Evolutionary conservation across 2,797 vertebrate genomes (phyloP).

Genomic region (Calcarius lapponicus): DNA sequence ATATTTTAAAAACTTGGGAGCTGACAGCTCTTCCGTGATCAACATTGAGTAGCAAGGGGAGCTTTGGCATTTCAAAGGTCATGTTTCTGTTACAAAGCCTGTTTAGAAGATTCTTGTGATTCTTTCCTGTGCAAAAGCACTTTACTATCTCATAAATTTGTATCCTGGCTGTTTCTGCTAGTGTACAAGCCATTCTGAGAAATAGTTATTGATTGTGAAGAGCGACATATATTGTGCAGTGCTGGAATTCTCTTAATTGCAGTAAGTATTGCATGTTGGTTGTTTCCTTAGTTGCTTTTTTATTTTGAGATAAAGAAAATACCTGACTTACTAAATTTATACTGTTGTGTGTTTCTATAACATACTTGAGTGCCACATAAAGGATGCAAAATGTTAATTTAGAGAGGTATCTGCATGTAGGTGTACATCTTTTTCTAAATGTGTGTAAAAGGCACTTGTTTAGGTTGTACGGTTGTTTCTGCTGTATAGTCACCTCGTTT

Average conservation of each 20-base stretch:
- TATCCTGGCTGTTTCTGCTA: neutral
- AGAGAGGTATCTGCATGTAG: neutral
- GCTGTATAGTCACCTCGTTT: neutral
- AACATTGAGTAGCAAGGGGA: neutral
- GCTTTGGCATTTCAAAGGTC: conserved; percentile 34
- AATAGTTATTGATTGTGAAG: conserved; percentile 9
- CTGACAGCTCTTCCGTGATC: neutral
- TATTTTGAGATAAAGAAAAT: neutral
- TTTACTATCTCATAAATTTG: conserved; percentile 6
- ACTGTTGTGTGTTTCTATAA: neutral
- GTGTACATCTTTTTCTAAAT: neutral
- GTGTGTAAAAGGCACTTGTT: neutral
- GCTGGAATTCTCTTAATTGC: conserved; percentile 25
- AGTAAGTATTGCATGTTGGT: neutral
- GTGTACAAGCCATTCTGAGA: neutral
- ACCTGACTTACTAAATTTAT: neutral
- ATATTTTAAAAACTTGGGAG: neutral
- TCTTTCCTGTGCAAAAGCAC: neutral
- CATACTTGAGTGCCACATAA: neutral
- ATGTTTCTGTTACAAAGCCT: neutral
- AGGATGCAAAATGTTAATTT: neutral
- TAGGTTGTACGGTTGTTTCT: neutral
- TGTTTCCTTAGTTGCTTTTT: neutral
- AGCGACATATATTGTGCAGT: neutral
- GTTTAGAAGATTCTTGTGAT: neutral